Evolutionary conservation across 2,888 invertebrate genomes (phyloP), one percentile per base, ranked within the genome.

Genomic region (Rotaria socialis): DNA sequence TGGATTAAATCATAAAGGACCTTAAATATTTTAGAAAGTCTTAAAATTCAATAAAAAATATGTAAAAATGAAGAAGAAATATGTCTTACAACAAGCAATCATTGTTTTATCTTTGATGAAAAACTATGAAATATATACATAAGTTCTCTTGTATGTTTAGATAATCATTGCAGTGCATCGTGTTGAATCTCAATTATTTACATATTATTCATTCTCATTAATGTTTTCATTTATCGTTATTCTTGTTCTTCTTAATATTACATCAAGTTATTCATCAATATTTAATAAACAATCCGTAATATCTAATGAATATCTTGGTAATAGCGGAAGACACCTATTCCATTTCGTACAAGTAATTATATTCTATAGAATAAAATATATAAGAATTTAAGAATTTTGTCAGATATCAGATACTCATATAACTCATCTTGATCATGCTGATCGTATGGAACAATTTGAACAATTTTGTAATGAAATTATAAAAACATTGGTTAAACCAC

Each of bases 301-400:
- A 67, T 16, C 27, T 35, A 19, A 67, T 41, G 67, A 67, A 67
- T 67, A 41, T 43, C 80, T 80, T 80, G 80, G 80, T 24, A 47
- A 11, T 80, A 80, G n/a, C 3, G 47, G 47, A 47, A 43, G 47
- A 24, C 80, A 80, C 47, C 41, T 80, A 8, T 80, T 80, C 47
- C n/a, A 47, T 43, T 80, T 80, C n/a, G 80, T 80, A 41, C 80
- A 80, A 41, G 80, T 80, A 80, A 47, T 7, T 47, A 47, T n/a
- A 67, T 8, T 6, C 5, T 16, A 14, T 35, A 67, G 0, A 6
- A 1, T 16, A 14, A 67, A 16, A 35, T 2, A 67, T 5, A 47
- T n/a, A 4, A 2, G 7, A n/a, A 47, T 47, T 80, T 0, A 41
- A 47, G 2, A 4, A 43, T 80, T 47, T 4, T 10, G n/a, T 43